A percentile compares a stretch with the other conserved stretches of the same genome.
These are phyloP conservation scores for Psilanteris sp. DNA, from an alignment of 1,140 invertebrate species.

Conservation along the genomic window DNA sequence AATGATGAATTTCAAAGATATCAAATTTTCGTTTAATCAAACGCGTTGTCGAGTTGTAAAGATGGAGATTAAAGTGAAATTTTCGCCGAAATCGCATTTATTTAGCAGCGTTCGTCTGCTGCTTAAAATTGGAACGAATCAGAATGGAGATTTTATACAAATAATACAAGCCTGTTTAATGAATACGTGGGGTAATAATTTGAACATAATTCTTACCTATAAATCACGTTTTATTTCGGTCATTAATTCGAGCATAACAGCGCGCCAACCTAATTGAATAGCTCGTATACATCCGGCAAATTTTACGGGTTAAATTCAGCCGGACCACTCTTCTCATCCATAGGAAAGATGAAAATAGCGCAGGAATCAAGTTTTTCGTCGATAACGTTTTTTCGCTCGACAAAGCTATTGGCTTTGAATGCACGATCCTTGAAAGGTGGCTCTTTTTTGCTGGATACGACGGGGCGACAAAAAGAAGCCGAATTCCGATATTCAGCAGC, in stretches of 20 bases:
- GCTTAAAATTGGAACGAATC: no score
- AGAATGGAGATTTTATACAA: no score
- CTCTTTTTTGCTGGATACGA: constrained; percentile 26
- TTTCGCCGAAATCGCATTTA: no score
- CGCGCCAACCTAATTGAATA: constrained; percentile 1
- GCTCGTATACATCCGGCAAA: not conserved
- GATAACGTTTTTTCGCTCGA: constrained; percentile 31
- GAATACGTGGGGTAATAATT: no score
- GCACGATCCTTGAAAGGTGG: constrained; percentile 43
- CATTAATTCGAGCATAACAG: no score
- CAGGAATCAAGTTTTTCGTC: constrained; percentile 26
- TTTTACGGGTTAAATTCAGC: constrained; percentile 12
- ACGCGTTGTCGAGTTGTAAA: no score
- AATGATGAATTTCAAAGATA: not conserved
- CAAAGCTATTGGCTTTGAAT: constrained; percentile 51
- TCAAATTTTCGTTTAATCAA: no score
- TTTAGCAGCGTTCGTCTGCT: no score
- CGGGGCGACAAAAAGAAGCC: constrained; percentile 47
- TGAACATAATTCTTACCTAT: no score
- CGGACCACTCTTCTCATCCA: not conserved
- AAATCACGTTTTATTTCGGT: no score
- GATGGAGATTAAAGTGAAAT: no score
- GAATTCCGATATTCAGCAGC: constrained; percentile 49
- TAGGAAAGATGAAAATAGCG: constrained; percentile 2
- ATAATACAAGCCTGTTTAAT: no score